Conservation (phyloP, 2,888 invertebrate species). For the Dorcus hopei region DNA sequence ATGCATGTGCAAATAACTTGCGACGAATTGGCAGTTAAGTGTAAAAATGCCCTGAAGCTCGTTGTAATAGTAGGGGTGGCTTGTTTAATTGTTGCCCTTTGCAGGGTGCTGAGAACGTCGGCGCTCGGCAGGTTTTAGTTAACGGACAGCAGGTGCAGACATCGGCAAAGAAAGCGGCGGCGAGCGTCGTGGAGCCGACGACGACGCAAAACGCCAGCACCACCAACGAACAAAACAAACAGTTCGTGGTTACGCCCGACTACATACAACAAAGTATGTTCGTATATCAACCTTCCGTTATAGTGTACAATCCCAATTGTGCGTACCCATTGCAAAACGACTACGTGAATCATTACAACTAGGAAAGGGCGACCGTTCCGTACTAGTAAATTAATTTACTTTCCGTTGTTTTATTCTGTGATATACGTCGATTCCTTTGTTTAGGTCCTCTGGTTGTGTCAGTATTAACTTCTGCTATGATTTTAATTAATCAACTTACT, state of each 20-base stretch:
- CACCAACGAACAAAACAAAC: constrained; percentile 47
- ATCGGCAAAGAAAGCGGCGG: constrained; percentile 42
- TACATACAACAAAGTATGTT: constrained; percentile 91
- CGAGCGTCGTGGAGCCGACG: constrained; percentile 21
- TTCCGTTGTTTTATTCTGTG: constrained; percentile 14
- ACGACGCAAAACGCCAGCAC: constrained; percentile 31
- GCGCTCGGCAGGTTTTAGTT: constrained; percentile 40
- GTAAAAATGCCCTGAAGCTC: too few species aligned
- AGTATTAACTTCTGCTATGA: neutral
- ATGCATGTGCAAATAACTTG: too few species aligned
- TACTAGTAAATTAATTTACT: constrained; percentile 3
- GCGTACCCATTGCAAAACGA: constrained; percentile 51
- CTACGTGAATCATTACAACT: constrained; percentile 26
- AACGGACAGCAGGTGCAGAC: constrained; percentile 42
- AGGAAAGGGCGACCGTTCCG: constrained; percentile 11
- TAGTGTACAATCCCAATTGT: constrained; percentile 49
- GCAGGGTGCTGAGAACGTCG: constrained; percentile 11
- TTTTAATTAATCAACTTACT: neutral
- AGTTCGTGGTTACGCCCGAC: constrained; percentile 87
- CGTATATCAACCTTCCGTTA: constrained; percentile 48
- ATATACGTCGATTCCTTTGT: constrained; percentile 1
- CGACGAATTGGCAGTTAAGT: too few species aligned
- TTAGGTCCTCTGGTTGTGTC: neutral
- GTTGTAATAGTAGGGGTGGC: too few species aligned
- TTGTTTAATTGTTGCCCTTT: constrained; percentile 4